These are phyloP conservation scores for Hipparchia sbordonii DNA, from an alignment of 2,888 invertebrate species.

Conservation along the genomic window DNA sequence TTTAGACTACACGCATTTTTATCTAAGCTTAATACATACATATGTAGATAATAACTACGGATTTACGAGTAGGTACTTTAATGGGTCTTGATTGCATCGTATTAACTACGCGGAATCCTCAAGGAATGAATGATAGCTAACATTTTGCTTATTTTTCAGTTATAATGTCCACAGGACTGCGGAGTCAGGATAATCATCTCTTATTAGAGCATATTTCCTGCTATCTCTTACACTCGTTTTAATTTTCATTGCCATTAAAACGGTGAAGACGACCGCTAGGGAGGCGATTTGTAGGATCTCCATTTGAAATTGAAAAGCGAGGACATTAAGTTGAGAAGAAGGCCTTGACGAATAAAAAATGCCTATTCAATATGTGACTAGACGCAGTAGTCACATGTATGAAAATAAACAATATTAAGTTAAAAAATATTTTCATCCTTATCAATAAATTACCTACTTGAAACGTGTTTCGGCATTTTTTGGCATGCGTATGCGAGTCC, in stretches of 20 bases:
- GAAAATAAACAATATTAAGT: no score
- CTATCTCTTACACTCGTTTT: constrained; percentile 30
- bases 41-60: not conserved
- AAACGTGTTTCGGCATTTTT: no score
- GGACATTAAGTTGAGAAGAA: not conserved
- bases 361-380: no score
- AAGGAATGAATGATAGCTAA: constrained; percentile 7
- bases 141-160: constrained; percentile 8
- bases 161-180: not conserved
- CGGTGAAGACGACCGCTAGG: constrained; percentile 35
- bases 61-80: not conserved
- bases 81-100: not conserved
- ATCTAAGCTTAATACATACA: not conserved
- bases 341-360: not conserved
- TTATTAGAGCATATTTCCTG: constrained; percentile 28
- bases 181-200: constrained; percentile 11
- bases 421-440: no score
- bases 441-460: no score
- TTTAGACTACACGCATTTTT: not conserved
- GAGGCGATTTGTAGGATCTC: constrained; percentile 11
- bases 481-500: no score
- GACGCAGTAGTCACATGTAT: no score
- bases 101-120: not conserved
- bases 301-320: not conserved
- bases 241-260: constrained; percentile 33